Conservation (phyloP, 92 coral and sea anemone genomes). For the Paragorgia papillata region DNA sequence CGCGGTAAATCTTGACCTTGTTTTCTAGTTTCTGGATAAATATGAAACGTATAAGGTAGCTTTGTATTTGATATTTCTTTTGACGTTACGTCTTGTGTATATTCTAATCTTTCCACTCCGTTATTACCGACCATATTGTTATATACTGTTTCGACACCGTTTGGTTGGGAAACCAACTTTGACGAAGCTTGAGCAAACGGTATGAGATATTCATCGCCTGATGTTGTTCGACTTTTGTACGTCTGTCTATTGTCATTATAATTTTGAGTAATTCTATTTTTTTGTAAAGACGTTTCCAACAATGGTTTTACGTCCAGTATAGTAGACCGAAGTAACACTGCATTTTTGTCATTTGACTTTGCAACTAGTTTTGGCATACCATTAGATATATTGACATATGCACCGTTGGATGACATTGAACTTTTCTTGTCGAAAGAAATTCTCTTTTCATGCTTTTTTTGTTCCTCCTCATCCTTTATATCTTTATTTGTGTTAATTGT, state of each 20-base stretch:
- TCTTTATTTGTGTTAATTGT: not conserved
- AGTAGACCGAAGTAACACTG: no score
- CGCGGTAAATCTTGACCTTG: not conserved
- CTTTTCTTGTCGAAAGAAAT: not conserved
- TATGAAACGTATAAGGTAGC: constrained; percentile 15
- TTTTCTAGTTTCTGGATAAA: not conserved
- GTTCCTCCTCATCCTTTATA: not conserved
- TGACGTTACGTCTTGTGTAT: not conserved
- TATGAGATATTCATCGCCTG: not conserved
- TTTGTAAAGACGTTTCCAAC: no score
- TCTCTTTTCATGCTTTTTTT: not conserved
- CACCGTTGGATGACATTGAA: not conserved
- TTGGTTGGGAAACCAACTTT: not conserved
- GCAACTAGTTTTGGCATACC: not conserved
- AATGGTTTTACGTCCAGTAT: no score
- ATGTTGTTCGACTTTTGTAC: no score
- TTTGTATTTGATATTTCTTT: not conserved
- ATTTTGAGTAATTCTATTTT: not conserved
- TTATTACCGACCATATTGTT: not conserved
- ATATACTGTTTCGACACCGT: not conserved
- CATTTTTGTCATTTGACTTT: no score
- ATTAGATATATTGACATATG: not conserved
- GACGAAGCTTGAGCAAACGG: not conserved
- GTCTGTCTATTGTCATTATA: not conserved
- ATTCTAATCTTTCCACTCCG: not conserved